Conservation (phyloP, 2,888 invertebrate genomes). For the Seladonia tumulorum region DNA sequence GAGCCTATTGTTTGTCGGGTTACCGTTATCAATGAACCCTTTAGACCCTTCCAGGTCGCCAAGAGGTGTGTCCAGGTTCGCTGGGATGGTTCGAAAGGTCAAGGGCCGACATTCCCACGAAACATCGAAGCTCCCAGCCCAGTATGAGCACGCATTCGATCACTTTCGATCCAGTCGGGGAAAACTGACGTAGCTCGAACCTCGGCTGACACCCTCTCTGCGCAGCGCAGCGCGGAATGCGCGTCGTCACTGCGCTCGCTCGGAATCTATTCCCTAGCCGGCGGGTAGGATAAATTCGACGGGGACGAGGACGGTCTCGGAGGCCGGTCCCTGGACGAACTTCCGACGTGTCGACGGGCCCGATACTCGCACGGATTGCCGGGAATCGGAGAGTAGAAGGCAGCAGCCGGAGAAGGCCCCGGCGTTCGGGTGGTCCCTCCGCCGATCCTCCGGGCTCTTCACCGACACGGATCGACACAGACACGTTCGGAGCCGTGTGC, state of each 20-base stretch:
- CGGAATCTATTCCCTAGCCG: conserved; percentile 20
- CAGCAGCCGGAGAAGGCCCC: conserved; percentile 42
- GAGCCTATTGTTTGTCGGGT: no score
- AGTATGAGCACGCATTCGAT: conserved; percentile 19
- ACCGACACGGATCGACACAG: conserved; percentile 54
- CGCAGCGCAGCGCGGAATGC: conserved; percentile 57
- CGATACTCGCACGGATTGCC: conserved; percentile 42
- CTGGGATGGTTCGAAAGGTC: background rate
- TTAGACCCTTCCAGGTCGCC: no score
- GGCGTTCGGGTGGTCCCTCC: conserved; percentile 71
- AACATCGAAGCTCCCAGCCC: background rate
- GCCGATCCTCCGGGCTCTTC: conserved; percentile 53
- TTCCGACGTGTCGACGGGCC: conserved; percentile 14
- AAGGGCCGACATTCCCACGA: background rate
- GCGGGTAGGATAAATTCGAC: conserved; percentile 4
- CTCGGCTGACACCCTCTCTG: conserved; percentile 29
- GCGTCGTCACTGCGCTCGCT: conserved; percentile 56
- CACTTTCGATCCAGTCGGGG: conserved; percentile 43
- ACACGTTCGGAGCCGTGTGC: conserved; percentile 41
- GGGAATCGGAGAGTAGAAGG: conserved; percentile 48
- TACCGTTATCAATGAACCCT: no score
- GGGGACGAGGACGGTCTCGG: conserved; percentile 6
- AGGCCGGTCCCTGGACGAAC: background rate
- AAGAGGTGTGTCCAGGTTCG: no score
- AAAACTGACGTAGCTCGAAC: conserved; percentile 51